These are phyloP conservation scores for Keiferia lycopersicella DNA, from an alignment of 2,888 invertebrate species.

Conservation along the genomic window DNA sequence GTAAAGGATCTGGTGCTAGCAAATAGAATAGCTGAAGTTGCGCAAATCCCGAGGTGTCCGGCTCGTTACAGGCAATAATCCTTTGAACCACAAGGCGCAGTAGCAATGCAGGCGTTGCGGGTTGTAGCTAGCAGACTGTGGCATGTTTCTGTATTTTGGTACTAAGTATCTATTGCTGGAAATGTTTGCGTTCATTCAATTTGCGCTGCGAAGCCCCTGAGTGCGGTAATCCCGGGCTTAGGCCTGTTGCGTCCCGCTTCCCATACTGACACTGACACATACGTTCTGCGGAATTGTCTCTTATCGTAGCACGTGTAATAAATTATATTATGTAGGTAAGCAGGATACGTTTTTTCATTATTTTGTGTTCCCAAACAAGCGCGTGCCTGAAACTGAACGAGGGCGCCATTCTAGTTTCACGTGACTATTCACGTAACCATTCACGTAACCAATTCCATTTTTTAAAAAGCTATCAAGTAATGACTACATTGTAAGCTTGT, in stretches of 20 bases:
- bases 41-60: conserved; percentile 1
- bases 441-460: too few relatives aligned
- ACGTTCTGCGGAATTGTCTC: conserved; percentile 17
- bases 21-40: neutral
- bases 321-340: conserved; percentile 4
- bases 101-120: neutral
- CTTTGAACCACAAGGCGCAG: conserved; percentile 1
- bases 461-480: too few relatives aligned
- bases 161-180: conserved; percentile 38
- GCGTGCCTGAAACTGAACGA: neutral
- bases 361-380: neutral
- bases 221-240: conserved; percentile 72
- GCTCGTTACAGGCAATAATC: neutral
- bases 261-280: conserved; percentile 42
- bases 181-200: conserved; percentile 73
- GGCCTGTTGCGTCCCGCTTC: conserved; percentile 70
- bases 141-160: conserved; percentile 14
- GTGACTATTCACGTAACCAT: too few relatives aligned
- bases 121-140: neutral
- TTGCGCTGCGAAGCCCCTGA: conserved; percentile 73
- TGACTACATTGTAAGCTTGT: too few relatives aligned
- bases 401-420: too few relatives aligned
- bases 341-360: neutral
- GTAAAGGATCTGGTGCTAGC: neutral
- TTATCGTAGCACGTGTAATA: conserved; percentile 10